A percentile compares a stretch with the other conserved stretches of the same genome.
Conservation (phyloP, 2,113 vertebrate genomes). For the Paraplagusia blochii region DNA sequence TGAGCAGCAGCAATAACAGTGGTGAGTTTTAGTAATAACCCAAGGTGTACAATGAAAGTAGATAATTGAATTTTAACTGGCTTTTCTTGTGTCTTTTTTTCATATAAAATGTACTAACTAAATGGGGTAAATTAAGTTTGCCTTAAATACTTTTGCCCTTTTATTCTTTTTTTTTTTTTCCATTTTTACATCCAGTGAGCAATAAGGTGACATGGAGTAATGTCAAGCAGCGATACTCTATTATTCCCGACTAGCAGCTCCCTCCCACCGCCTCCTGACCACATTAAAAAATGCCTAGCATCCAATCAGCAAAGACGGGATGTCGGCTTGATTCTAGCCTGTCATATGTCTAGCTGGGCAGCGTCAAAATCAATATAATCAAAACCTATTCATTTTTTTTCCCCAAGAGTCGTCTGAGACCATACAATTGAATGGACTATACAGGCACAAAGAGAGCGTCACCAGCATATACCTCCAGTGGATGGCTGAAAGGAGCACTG, state of each 20-base stretch:
- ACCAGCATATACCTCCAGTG: slow-evolving; percentile 9
- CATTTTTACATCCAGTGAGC: slow-evolving; percentile 8
- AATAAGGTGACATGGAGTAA: slow-evolving; percentile 22
- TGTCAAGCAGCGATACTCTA: slow-evolving; percentile 33
- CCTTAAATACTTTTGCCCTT: not conserved
- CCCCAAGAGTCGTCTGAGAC: slow-evolving; percentile 13
- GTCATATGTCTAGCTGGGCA: not conserved
- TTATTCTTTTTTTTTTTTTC: slow-evolving; percentile 13
- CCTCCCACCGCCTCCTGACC: slow-evolving; percentile 18
- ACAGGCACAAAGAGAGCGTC: slow-evolving; percentile 11
- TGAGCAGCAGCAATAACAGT: not conserved
- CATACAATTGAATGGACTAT: slow-evolving; percentile 22
- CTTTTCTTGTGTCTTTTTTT: too few species aligned
- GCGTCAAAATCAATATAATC: slow-evolving; percentile 38
- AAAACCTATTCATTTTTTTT: slow-evolving; percentile 17
- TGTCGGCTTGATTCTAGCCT: not conserved
- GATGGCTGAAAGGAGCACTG: slow-evolving; percentile 11
- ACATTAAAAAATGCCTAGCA: slow-evolving; percentile 2
- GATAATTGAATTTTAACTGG: too few species aligned
- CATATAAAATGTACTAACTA: too few species aligned
- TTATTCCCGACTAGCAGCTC: slow-evolving; percentile 34
- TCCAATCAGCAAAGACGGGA: slow-evolving; percentile 19
- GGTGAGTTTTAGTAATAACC: not conserved
- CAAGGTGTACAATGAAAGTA: too few species aligned
- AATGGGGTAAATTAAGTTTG: too few species aligned